phyloP scores from a whole-genome alignment of 2,797 vertebrate genomes.

The Muscicapa comitata region DNA sequence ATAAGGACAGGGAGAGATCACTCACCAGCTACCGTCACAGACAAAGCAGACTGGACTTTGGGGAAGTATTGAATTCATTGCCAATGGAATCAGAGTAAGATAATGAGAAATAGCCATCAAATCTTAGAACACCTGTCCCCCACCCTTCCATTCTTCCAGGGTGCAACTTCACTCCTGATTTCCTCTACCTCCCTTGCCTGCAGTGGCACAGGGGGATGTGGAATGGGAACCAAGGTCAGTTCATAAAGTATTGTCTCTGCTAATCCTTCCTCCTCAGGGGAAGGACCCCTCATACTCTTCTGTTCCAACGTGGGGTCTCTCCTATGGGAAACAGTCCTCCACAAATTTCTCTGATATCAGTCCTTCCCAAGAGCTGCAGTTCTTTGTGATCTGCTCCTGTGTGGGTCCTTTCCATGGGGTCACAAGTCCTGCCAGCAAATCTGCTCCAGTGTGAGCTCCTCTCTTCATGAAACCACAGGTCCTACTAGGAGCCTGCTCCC shows the following conservation, averaged over 20 bases:
- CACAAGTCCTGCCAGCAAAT: background rate
- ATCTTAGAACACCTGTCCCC: background rate
- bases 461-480: background rate
- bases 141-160: background rate
- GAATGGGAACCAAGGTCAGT: background rate
- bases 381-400: background rate
- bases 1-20: background rate
- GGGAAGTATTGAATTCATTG: background rate
- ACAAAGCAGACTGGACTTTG: rapidly evolving
- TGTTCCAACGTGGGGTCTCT: background rate
- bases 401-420: background rate
- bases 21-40: rapidly evolving
- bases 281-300: background rate
- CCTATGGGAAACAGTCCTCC: background rate
- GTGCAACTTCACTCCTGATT: background rate
- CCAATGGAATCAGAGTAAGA: background rate
- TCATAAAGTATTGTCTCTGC: background rate
- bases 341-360: background rate
- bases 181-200: background rate
- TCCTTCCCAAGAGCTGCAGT: background rate
- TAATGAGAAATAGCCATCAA: background rate
- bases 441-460: rapidly evolving
- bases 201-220: background rate
- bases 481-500: background rate
- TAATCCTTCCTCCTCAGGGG: background rate